Conservation (phyloP, 2,113 vertebrate genomes). For the Brienomyrus brachyistius region DNA sequence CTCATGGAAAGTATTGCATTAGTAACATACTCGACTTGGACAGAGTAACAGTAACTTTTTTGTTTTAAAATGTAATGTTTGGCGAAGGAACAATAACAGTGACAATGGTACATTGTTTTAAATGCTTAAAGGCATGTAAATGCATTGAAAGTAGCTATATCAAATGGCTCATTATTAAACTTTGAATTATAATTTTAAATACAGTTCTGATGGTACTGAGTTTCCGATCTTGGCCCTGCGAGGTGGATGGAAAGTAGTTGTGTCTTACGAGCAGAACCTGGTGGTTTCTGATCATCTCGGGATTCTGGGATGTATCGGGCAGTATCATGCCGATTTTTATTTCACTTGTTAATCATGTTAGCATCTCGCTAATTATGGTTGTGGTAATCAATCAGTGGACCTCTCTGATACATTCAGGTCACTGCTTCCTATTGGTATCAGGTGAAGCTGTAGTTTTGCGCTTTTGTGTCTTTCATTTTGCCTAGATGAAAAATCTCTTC, state of each 20-base stretch:
- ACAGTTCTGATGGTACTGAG: not conserved
- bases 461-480: not conserved
- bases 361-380: not conserved
- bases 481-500: not conserved
- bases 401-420: no score
- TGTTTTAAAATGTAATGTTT: not conserved
- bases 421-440: not conserved
- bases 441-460: not conserved
- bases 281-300: not conserved
- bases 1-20: not conserved
- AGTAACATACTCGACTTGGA: not conserved
- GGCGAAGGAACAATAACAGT: not conserved
- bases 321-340: not conserved
- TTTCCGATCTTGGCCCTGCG: not conserved
- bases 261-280: not conserved
- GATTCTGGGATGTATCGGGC: not conserved
- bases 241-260: not conserved
- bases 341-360: not conserved
- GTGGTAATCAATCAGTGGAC: not conserved
- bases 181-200: not conserved
- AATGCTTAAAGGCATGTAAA: not conserved
- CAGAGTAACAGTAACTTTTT: not conserved
- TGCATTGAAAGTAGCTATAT: not conserved
- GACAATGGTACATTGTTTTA: not conserved
- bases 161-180: not conserved